A percentile compares a stretch with the other conserved stretches of the same genome.
Evolutionary conservation across 2,888 invertebrate species (phyloP).

Genomic region (Dolichopus griseipennis): DNA sequence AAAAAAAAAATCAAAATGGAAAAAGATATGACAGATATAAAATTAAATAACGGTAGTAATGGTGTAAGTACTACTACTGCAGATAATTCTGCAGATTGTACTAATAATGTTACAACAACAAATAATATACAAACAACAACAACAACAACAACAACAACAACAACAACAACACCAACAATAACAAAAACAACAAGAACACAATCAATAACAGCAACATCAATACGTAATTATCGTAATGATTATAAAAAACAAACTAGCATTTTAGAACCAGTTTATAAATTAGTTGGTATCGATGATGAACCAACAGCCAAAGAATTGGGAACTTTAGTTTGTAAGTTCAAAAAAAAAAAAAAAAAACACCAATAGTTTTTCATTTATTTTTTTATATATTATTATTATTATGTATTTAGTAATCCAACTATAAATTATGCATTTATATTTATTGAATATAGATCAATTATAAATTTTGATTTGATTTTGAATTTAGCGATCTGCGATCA

Average conservation of each 20-base stretch:
- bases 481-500: too few relatives aligned
- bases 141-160: conserved; percentile 2
- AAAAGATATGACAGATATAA: conserved; percentile 6
- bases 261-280: conserved; percentile 15
- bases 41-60: background rate
- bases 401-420: conserved; percentile 17
- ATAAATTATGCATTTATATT: background rate
- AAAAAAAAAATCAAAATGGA: background rate
- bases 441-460: too few relatives aligned
- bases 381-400: conserved; percentile 7
- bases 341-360: background rate
- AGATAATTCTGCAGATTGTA: background rate
- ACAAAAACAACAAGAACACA: conserved; percentile 1
- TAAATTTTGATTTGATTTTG: too few relatives aligned
- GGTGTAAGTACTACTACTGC: background rate
- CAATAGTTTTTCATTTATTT: background rate
- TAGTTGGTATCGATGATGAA: conserved; percentile 22
- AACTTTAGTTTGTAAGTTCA: conserved; percentile 24
- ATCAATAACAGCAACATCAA: conserved; percentile 13
- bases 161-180: too few relatives aligned
- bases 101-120: too few relatives aligned
- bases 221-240: conserved; percentile 11
- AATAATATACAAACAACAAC: background rate
- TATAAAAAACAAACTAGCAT: conserved; percentile 20
- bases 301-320: conserved; percentile 24